Conservation (phyloP, 2,888 invertebrate species). For the Torymus auratus region DNA sequence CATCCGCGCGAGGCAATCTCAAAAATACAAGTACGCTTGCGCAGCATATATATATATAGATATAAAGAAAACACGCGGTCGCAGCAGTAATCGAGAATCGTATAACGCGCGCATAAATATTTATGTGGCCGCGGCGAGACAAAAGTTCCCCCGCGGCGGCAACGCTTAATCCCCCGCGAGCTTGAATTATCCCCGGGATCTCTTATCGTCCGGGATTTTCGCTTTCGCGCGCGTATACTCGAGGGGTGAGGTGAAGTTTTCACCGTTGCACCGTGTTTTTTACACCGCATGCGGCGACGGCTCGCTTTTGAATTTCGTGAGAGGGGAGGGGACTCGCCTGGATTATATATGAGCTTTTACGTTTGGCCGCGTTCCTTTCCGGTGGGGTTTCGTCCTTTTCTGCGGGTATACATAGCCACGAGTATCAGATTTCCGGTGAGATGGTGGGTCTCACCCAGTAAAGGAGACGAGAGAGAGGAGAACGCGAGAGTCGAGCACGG, state of each 20-base stretch:
- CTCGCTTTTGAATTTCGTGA: too few relatives aligned
- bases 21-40: background rate
- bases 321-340: too few relatives aligned
- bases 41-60: background rate
- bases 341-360: too few relatives aligned
- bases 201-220: slow-evolving; percentile 19
- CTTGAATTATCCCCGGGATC: slow-evolving; percentile 23
- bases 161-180: slow-evolving; percentile 7
- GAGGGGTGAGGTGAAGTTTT: background rate
- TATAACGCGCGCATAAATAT: slow-evolving; percentile 23
- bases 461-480: too few relatives aligned
- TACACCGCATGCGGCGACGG: background rate
- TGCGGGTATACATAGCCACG: too few relatives aligned
- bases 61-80: background rate
- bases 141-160: background rate
- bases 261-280: background rate
- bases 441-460: too few relatives aligned
- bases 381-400: too few relatives aligned
- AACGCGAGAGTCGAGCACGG: too few relatives aligned
- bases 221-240: background rate
- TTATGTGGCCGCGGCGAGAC: slow-evolving; percentile 1
- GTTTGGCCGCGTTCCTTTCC: too few relatives aligned
- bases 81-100: background rate
- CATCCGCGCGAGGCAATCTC: slow-evolving; percentile 7
- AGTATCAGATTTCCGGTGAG: too few relatives aligned